Base-by-base conservation (phyloP, 2,797 vertebrate genomes). In the Notoglanidium macrostoma region DNA sequence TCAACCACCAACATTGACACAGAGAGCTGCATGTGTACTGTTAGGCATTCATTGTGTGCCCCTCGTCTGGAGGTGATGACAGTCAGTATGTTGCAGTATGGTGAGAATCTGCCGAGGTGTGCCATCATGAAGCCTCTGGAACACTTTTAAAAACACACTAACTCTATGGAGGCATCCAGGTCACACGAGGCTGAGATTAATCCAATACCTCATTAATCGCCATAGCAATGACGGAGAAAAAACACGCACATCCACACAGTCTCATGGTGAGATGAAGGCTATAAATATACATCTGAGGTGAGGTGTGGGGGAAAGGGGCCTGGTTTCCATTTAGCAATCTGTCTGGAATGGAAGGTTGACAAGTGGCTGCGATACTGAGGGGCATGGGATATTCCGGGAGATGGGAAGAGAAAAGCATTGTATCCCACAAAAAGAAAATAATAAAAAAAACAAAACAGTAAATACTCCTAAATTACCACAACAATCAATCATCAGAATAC, bases 211-310 rank as follows among this genome's bases (percentile, higher is more conserved):
- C 63, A 83, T 89, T 85, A 73, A 89, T 82, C 63, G 72, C 35
- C 57, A 83, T 23, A 51, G 77, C 46, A 70, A 87, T 89, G 85
- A 88, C 81, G 70, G 1, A 29, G 17, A 54, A 32, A 0, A 32
- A 78, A 9, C 19, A 70, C 76, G 54, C 86, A 76, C 86, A 21
- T 17, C 32, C 72, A 63, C 55, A 78, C 87, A 86, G 80, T 73
- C 86, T 86, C 81, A 77, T 2, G 32, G 65, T 72, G 70, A 83
- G 83, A 88, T n/a, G 55, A 80, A 54, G 54, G 83, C 87, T 88
- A 89, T 86, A 89, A 91, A 90, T 89, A 91, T 79, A 67, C 65
- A 74, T 77, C 44, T 82, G 63, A 86, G 63, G 67, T 87, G 61
- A 81, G 54, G 72, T 44, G 73, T 19, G 40, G 80, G 65, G 57